phyloP scores from a whole-genome alignment of 2,113 vertebrate species.

The Plotosus lineatus region DNA sequence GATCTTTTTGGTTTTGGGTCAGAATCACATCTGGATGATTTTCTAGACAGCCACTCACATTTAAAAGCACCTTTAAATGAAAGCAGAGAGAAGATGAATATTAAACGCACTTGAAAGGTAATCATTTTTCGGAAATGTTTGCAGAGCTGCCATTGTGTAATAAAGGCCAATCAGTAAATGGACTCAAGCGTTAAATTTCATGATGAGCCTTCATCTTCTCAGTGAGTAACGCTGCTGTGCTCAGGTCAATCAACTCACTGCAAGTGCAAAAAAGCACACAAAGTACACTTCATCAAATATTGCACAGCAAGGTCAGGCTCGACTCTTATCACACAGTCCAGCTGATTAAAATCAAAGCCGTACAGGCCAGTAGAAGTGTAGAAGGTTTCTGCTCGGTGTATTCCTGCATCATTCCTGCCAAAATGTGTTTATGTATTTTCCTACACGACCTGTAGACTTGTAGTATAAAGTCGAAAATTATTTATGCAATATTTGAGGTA shows the following conservation, averaged over 20 bases:
- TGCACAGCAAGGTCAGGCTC: background rate
- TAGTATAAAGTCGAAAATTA: background rate
- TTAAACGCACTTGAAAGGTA: background rate
- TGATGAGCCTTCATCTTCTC: background rate
- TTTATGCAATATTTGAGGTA: background rate
- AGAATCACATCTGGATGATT: background rate
- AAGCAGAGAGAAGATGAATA: background rate
- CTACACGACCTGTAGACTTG: no score
- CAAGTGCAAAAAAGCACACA: background rate
- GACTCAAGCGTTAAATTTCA: background rate
- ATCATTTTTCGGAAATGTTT: background rate
- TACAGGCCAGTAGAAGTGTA: background rate
- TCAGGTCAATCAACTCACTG: background rate
- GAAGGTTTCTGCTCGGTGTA: background rate
- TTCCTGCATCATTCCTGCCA: no score
- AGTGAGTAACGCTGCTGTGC: background rate
- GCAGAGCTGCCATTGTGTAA: background rate
- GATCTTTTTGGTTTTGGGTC: background rate
- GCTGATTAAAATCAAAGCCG: background rate
- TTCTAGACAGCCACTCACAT: background rate
- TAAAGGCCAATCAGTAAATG: background rate
- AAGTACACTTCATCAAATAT: background rate
- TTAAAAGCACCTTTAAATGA: background rate
- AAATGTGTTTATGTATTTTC: no score
- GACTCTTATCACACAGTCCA: background rate